Evolutionary conservation across 2,797 vertebrate species (phyloP), one percentile per base, ranked within the genome.

Genomic region (Coccyzus lansbergi): DNA sequence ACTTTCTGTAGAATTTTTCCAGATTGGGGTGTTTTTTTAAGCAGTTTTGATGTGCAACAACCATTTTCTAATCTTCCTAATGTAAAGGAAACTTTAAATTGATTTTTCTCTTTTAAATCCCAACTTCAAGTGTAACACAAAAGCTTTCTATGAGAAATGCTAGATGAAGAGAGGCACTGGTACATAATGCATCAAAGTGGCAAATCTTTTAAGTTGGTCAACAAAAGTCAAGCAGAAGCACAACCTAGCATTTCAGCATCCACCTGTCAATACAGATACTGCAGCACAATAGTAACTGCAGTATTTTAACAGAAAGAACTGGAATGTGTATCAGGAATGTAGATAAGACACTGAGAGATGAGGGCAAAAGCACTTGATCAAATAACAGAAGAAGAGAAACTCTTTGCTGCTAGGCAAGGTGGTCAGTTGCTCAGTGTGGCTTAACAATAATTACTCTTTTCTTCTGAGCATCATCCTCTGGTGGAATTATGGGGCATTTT

Each of bases 211-310:
- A 68, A 79, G 53, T 63, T 71, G 60, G 70, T 59, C 64, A 58
- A 67, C 53, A 90, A 36, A 94, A 92, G 88, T 87, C 78, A 76
- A 79, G 31, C 34, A 90, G 91, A 74, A 84, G 83, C 81, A 82
- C 44, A 93, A 64, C 19, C 58, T 93, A 83, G 78, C 81, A 77
- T 87, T 94, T 94, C 36, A 58, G 81, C 42, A 11, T 87, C 49
- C 68, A 60, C 53, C 63, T 53, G 1, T 90, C 86, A 86, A 76
- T 86, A 68, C 36, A 12, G 21, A 71, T 0, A 3, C 78, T 93
- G 83, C 90, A 85, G 68, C 75, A 80, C 75, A 92, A 62, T 19
- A 87, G 60, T 85, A 83, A 44, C 83, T 74, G 92, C 86, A 71
- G 86, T 62, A 40, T 77, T 89, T 68, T 62, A 86, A 71, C 81